Base-by-base conservation (phyloP, 2,797 vertebrate genomes). In the Percopsis omiscomaycus region DNA sequence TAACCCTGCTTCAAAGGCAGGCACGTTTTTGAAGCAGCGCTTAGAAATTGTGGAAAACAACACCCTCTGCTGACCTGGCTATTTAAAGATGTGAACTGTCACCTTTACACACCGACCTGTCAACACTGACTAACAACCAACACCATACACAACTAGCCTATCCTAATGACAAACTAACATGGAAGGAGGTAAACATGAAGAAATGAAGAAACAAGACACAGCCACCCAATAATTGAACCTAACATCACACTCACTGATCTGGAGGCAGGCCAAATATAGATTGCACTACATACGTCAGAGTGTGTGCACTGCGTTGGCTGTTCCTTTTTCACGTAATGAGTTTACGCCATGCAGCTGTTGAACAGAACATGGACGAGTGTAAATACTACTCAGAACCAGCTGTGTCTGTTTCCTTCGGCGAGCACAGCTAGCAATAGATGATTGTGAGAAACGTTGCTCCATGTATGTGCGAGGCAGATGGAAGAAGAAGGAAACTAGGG, bases 401-500 rank as follows among this genome's bases (percentile, higher is more conserved):
- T 77, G 61, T 44, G 55, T 78, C 60, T 75, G 57, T 61, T 71
- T 61, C 61, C 70, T 71, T 69, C 73, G 45, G 4, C 13, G n/a
- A 6, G 32, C 48, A 52, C 59, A 58, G 61, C 63, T 48, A 66
- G 76, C 62, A 73, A 54, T 32, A 63, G 57, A 71, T 65, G 57
- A 77, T 69, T 61, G 65, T 64, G 66, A 1, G 66, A 61, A 79
- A 62, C 61, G 27, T 45, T 1, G 37, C 27, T 30, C 29, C 46
- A 42, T 55, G 6, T 37, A 75, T 85, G 84, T 76, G 68, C 3
- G 45, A 69, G 52, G 55, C 52, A 71, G 85, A 80, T 54, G 75
- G 52, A 44, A 77, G 75, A 71, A 61, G 68, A 77, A 81, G 68
- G 63, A 61, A 61, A 77, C 85, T 70, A 80, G 72, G 45, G 54